phyloP scores from a whole-genome alignment of 2,888 invertebrate genomes.

The Tenodera sinensis region DNA sequence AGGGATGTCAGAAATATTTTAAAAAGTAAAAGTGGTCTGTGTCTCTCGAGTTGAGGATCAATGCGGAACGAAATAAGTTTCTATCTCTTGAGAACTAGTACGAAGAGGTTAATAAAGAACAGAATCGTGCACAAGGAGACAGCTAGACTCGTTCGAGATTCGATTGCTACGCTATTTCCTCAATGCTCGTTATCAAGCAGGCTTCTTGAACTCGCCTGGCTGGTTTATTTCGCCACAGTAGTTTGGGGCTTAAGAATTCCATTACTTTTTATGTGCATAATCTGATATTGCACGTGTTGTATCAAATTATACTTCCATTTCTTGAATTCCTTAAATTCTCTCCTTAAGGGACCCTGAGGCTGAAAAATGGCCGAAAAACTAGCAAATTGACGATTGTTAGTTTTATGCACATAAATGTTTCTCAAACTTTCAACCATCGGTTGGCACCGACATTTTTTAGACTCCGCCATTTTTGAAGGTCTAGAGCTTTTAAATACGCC shows the following conservation, averaged over 20 bases:
- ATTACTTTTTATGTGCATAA: too few species aligned
- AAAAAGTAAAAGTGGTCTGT: neutral
- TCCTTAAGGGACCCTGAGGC: too few species aligned
- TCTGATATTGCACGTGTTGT: too few species aligned
- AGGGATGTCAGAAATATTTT: neutral
- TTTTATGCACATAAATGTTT: too few species aligned
- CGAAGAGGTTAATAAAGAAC: neutral
- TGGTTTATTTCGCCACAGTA: neutral
- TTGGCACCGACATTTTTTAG: too few species aligned
- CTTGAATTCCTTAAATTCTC: too few species aligned
- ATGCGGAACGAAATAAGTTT: neutral
- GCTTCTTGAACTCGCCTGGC: neutral
- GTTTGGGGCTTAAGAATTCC: neutral
- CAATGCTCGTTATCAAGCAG: neutral
- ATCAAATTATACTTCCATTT: too few species aligned
- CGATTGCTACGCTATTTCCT: neutral
- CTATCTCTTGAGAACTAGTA: neutral
- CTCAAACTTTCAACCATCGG: too few species aligned
- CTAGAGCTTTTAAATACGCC: too few species aligned
- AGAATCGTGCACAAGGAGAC: neutral
- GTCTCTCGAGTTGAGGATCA: neutral
- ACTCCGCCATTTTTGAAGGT: too few species aligned
- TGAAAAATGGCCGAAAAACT: too few species aligned
- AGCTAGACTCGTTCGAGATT: neutral
- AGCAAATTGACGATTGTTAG: too few species aligned